A percentile compares a stretch with the other conserved stretches of the same genome.
Conservation (phyloP, 2,888 invertebrate species). For the Papilio gigon region DNA sequence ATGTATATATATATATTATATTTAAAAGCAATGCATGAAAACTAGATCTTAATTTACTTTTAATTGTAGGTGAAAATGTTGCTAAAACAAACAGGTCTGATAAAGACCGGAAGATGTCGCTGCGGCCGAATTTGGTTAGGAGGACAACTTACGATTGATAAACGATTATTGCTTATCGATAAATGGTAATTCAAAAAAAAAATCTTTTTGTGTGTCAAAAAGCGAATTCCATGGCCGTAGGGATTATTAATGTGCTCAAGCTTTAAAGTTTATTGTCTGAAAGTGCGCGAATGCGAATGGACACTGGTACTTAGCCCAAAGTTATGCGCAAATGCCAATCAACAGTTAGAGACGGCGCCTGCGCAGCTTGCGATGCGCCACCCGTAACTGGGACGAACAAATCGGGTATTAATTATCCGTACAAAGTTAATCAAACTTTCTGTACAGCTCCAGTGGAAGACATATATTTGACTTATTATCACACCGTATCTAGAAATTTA, state of each 20-base stretch:
- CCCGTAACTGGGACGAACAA: slow-evolving; percentile 77
- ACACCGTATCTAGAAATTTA: neutral
- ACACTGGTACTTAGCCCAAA: slow-evolving; percentile 43
- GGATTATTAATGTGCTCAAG: neutral
- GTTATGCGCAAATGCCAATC: slow-evolving; percentile 68
- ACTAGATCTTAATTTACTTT: neutral
- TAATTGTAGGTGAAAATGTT: neutral
- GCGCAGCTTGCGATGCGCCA: slow-evolving; percentile 72
- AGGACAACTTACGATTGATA: slow-evolving; percentile 1
- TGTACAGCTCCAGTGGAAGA: slow-evolving; percentile 50
- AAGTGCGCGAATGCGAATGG: slow-evolving; percentile 20
- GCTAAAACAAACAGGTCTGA: neutral
- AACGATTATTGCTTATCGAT: neutral
- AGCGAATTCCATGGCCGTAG: neutral
- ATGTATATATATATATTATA: no score
- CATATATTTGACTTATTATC: slow-evolving; percentile 12
- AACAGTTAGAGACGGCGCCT: slow-evolving; percentile 80
- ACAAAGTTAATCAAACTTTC: slow-evolving; percentile 66
- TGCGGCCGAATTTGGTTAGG: neutral
- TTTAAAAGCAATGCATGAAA: neutral
- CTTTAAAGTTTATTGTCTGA: neutral
- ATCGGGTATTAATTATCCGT: slow-evolving; percentile 77
- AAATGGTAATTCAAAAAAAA: neutral
- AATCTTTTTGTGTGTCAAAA: neutral
- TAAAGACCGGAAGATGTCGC: slow-evolving; percentile 2